Percentiles rank a stretch among this genome's conserved stretches.
Conservation (phyloP, 23 tunicate species). For the Oikopleura vanhoeffeni region DNA sequence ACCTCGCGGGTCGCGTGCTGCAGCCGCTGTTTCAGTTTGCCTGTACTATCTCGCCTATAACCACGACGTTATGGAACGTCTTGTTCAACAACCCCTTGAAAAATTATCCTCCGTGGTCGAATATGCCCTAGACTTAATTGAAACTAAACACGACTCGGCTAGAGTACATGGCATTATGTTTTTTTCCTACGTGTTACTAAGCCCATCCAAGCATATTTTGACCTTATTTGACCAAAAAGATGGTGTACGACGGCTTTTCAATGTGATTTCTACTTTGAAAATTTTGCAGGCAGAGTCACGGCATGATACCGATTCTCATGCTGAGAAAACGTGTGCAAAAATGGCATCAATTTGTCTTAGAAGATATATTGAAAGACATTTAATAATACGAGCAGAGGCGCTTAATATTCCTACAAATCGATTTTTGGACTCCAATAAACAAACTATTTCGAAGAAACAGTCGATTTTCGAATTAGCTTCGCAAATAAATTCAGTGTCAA, state of each 20-base stretch:
- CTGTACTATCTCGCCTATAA: constrained; percentile 60
- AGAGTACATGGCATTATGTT: constrained; percentile 51
- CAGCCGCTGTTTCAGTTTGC: constrained; percentile 53
- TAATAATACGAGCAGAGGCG: background rate
- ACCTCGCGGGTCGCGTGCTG: constrained; percentile 40
- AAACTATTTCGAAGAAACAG: background rate
- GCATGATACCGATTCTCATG: background rate
- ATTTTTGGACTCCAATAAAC: background rate
- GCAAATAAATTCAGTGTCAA: too few relatives aligned
- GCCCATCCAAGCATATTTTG: constrained; percentile 31
- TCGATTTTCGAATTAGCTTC: background rate
- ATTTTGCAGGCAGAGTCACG: background rate
- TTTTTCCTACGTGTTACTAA: constrained; percentile 23
- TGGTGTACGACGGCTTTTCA: background rate
- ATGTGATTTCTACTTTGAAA: background rate
- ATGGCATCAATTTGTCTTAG: background rate
- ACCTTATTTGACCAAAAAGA: constrained; percentile 46
- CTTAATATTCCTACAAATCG: background rate
- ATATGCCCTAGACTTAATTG: constrained; percentile 55
- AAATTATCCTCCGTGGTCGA: constrained; percentile 32
- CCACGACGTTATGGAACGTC: constrained; percentile 60
- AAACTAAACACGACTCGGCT: constrained; percentile 67
- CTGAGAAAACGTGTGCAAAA: background rate
- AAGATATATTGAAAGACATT: background rate
- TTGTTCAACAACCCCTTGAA: constrained; percentile 31